Base-by-base conservation (phyloP, 2,113 vertebrate species). In the Panthera tigris region DNA sequence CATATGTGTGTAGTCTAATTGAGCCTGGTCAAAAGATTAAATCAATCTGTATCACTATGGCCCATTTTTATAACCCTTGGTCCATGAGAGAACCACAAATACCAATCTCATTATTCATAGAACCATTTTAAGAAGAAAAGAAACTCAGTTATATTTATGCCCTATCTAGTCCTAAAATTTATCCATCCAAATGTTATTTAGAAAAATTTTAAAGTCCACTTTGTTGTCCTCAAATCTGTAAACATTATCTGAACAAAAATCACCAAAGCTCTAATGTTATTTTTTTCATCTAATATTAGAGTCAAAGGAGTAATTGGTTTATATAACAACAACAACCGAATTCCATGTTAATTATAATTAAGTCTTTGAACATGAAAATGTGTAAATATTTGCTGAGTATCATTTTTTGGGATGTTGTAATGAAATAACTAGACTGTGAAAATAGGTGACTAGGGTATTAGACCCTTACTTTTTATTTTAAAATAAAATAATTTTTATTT, bases 21-120 rank as follows among this genome's bases (percentile, higher is more conserved):
- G 80, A 95, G 68, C 4, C 68, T 96, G 91, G 88, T 97, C 95
- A 97, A 97, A 97, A 93, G 96, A 97, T 89, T 97, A 97, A 93
- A 80, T 94, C 92, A 94, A 73, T 94, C 41, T 85, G 31, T 66
- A 88, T 95, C 68, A 92, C 13, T 48, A 25, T 3, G 55, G n/a
- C 31, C 52, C 57, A 63, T 57, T 84, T 95, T 83, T 65, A 76
- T 92, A 95, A 96, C 57, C 45, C n/a, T 65, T 39, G 96, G 88
- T 85, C 57, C n/a, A 69, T 31, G 14, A 95, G 10, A 16, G 21
- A 92, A 79, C 8, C 25, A 79, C 36, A 96, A 82, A 94, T 93
- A 92, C 29, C 66, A 97, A 52, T 73, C 21, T 95, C 63, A 83
- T 78, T 97, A 78, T 82, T 55, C 71, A 84, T 3, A 63, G 27